A percentile compares a stretch with the other conserved stretches of the same genome.
Conservation (phyloP, 2,797 vertebrate species). For the Hybognathus amarus region DNA sequence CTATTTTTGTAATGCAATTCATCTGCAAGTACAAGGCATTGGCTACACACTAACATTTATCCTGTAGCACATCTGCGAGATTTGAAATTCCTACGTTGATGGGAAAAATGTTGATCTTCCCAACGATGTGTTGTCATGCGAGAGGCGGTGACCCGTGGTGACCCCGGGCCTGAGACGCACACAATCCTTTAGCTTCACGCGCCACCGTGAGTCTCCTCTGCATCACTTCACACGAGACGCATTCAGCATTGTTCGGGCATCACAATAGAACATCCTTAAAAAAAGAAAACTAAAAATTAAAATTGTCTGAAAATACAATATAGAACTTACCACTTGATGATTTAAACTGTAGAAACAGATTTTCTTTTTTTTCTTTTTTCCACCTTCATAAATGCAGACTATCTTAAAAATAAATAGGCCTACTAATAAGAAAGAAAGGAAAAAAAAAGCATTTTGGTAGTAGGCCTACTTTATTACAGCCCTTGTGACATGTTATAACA, state of each 20-base stretch:
- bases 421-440: neutral
- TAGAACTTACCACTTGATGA: neutral
- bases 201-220: conserved; percentile 77
- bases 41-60: neutral
- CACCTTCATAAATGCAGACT: neutral
- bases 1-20: neutral
- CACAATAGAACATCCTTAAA: conserved; percentile 42
- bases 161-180: conserved; percentile 67
- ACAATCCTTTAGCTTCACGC: conserved; percentile 76
- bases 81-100: conserved; percentile 39
- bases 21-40: neutral
- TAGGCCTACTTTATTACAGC: too few relatives aligned
- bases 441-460: neutral
- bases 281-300: neutral
- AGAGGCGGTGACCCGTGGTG: conserved; percentile 76
- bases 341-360: neutral
- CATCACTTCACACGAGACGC: conserved; percentile 74
- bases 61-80: neutral
- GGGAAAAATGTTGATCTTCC: conserved; percentile 42
- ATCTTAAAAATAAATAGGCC: neutral
- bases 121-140: conserved; percentile 72
- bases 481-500: too few relatives aligned
- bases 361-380: neutral
- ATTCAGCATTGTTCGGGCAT: conserved; percentile 50
- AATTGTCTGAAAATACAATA: neutral